phyloP scores from a whole-genome alignment of 2,113 vertebrate genomes.

The Ochotona princeps region DNA sequence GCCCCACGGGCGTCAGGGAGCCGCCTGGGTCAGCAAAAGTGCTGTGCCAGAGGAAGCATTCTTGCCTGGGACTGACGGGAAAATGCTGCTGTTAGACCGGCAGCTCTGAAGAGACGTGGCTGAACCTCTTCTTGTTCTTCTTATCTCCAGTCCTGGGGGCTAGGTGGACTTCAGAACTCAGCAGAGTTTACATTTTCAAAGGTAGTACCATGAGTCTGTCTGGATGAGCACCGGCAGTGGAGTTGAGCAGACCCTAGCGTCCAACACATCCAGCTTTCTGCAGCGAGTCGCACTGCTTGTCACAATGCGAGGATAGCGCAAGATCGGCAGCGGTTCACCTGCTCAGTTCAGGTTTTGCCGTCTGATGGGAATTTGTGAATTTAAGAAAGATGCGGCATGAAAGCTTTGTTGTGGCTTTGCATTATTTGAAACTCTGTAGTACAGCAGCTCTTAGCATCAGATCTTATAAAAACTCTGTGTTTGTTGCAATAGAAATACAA shows the following conservation, averaged over 20 bases:
- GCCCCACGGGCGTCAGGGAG: background rate
- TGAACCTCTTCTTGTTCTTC: conserved; percentile 62
- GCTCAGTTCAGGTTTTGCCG: background rate
- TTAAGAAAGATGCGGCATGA: background rate
- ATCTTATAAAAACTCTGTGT: conserved; percentile 21
- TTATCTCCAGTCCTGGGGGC: conserved; percentile 33
- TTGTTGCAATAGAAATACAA: conserved; percentile 93
- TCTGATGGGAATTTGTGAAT: background rate
- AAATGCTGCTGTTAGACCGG: background rate
- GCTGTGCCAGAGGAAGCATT: background rate
- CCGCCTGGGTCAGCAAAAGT: background rate
- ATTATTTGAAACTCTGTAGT: background rate
- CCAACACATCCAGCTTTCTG: background rate
- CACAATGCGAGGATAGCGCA: background rate
- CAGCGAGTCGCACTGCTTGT: background rate
- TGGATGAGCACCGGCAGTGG: background rate
- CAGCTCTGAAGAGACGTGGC: conserved; percentile 50
- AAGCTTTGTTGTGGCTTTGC: background rate
- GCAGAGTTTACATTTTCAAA: conserved; percentile 63
- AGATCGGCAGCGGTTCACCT: background rate
- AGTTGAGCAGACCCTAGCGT: background rate
- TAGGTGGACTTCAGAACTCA: conserved; percentile 57
- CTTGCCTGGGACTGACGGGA: background rate
- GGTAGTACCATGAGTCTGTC: background rate
- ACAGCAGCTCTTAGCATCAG: background rate